Base-by-base conservation (phyloP, 2,888 invertebrate genomes). In the Tipula helvola region DNA sequence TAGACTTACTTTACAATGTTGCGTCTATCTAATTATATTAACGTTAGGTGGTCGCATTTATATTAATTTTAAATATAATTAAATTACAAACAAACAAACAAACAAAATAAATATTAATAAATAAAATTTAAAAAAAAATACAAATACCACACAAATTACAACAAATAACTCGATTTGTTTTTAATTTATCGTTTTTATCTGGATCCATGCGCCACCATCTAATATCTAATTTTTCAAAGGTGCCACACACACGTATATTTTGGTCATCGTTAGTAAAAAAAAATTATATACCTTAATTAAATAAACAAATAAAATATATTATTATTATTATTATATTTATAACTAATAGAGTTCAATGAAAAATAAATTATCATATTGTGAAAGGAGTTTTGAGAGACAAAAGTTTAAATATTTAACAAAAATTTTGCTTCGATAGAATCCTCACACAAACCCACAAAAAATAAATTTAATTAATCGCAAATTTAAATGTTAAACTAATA, bases 1-100 rank as follows among this genome's bases (percentile, higher is more conserved):
- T 89, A 90, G 90, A 89, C 89, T 91, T 90, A 91, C 90, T 90
- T 89, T 91, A 90, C 91, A 91, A 90, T 89, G 90, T 89, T 89
- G 90, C 89, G 89, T 90, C 90, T 90, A 90, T 88, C 89, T 90
- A 88, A 89, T 89, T 88, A 90, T 90, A 89, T 88, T 91, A 89
- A 89, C 90, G 88, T 89, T 90, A 88, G 90, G 90, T 89, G 90
- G 90, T 88, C 90, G 90, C 89, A 90, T 90, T 90, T 90, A 91
- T 89, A 90, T 90, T 90, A 90, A 91, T 90, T 90, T 89, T 90
- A 90, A 89, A 89, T 89, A 89, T 88, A 89, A 89, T 88, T 89
- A 88, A 89, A 86, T 13, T 86, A 57, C 36, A 85, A 86, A 88
- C 87, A 88, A 87, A 87, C 87, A 88, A 87, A 87, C 86, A 88